phyloP scores from a whole-genome alignment of 2,797 vertebrate species.

The Champsocephalus gunnari region DNA sequence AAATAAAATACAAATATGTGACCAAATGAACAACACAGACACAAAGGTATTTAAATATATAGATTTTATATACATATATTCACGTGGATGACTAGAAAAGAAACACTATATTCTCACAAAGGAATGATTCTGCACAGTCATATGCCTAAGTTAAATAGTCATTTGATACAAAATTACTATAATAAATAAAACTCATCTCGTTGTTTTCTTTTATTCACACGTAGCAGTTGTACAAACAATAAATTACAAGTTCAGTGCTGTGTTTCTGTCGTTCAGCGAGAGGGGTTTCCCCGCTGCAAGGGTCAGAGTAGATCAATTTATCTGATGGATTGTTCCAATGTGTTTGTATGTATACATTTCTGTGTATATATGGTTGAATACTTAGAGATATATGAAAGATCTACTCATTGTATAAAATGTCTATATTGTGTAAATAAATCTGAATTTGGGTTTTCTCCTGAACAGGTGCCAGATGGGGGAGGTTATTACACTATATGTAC shows the following conservation, averaged over 20 bases:
- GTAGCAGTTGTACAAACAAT: slow-evolving; percentile 97
- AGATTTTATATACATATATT: slow-evolving; percentile 88
- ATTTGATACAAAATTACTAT: slow-evolving; percentile 86
- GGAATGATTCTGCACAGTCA: slow-evolving; percentile 90
- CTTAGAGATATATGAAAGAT: slow-evolving; percentile 54
- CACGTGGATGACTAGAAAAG: slow-evolving; percentile 82
- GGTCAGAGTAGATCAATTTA: slow-evolving; percentile 44
- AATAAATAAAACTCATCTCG: slow-evolving; percentile 97
- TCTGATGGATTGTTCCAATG: slow-evolving; percentile 28
- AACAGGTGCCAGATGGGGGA: slow-evolving; percentile 37
- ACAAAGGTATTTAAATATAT: slow-evolving; percentile 81
- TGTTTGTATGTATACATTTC: slow-evolving; percentile 40
- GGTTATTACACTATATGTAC: not conserved
- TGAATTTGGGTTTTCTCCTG: slow-evolving; percentile 15
- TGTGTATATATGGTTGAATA: slow-evolving; percentile 61
- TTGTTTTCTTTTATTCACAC: slow-evolving; percentile 88
- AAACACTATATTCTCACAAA: slow-evolving; percentile 89
- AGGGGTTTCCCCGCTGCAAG: slow-evolving; percentile 61
- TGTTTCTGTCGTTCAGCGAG: slow-evolving; percentile 82
- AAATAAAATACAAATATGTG: not conserved
- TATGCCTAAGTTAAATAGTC: slow-evolving; percentile 93
- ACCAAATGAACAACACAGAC: slow-evolving; percentile 53
- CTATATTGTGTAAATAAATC: slow-evolving; percentile 54
- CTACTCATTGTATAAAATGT: slow-evolving; percentile 57
- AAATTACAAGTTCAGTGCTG: slow-evolving; percentile 99